phyloP scores from a whole-genome alignment of 2,888 invertebrate species.

The Drosophila limbata region DNA sequence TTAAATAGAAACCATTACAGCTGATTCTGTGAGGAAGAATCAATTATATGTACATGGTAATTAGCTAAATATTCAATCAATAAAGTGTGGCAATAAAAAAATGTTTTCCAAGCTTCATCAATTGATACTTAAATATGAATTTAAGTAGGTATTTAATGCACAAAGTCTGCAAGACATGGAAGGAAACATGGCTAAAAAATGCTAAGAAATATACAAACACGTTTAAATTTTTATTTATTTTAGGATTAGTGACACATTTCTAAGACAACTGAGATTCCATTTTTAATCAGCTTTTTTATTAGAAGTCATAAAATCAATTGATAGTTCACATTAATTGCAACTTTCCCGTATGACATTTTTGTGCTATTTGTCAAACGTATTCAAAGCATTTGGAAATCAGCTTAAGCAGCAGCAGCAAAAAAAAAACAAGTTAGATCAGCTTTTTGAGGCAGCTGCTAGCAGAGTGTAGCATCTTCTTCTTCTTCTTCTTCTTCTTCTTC shows the following conservation, averaged over 20 bases:
- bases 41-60: no score
- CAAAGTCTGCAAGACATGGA: background rate
- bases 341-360: slow-evolving; percentile 39
- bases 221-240: no score
- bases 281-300: background rate
- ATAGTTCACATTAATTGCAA: slow-evolving; percentile 32
- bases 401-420: slow-evolving; percentile 3
- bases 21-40: background rate
- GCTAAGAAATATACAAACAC: no score
- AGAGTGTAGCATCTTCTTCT: slow-evolving; percentile 30
- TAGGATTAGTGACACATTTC: background rate
- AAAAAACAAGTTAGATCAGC: slow-evolving; percentile 45
- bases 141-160: background rate
- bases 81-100: no score
- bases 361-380: slow-evolving; percentile 28
- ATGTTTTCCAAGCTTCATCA: no score
- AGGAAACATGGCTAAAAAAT: no score
- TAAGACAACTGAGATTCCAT: background rate
- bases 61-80: no score
- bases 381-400: slow-evolving; percentile 23
- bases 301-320: slow-evolving; percentile 5
- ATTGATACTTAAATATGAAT: no score
- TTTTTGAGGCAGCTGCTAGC: slow-evolving; percentile 34
- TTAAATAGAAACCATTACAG: background rate
- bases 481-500: background rate